Percentiles rank a stretch among this genome's conserved stretches.
Conservation (phyloP, 2,888 invertebrate species). For the Limnephilus marmoratus region DNA sequence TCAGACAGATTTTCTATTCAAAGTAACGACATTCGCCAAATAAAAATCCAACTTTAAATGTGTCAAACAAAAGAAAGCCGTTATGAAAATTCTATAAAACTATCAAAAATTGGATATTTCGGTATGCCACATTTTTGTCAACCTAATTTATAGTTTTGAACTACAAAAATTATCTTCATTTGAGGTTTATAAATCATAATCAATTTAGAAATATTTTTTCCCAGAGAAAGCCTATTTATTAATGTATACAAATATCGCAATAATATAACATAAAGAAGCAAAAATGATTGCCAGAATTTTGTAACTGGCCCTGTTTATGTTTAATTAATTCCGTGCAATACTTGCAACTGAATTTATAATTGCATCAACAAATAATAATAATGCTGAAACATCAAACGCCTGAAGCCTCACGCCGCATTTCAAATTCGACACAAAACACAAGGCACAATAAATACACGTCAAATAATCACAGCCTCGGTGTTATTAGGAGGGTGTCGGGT, state of each 20-base stretch:
- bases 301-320: not conserved
- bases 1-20: no score
- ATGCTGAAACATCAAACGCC: not conserved
- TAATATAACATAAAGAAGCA: not conserved
- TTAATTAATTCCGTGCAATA: not conserved
- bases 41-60: no score
- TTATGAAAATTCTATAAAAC: no score
- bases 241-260: not conserved
- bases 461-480: not conserved
- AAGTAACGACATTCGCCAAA: no score
- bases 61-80: no score
- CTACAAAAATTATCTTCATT: no score
- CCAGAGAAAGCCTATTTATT: not conserved
- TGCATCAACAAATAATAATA: not conserved
- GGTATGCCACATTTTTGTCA: no score
- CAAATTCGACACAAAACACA: not conserved
- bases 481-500: conserved; percentile 31
- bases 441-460: not conserved
- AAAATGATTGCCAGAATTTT: not conserved
- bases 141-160: no score
- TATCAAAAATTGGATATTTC: no score
- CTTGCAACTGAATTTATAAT: not conserved
- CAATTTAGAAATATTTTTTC: not conserved
- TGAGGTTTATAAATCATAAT: not conserved
- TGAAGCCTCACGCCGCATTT: not conserved